Evolutionary conservation across 2,888 invertebrate species (phyloP), one percentile per base, ranked within the genome.

Genomic region (Drosophila parthenogenetica): DNA sequence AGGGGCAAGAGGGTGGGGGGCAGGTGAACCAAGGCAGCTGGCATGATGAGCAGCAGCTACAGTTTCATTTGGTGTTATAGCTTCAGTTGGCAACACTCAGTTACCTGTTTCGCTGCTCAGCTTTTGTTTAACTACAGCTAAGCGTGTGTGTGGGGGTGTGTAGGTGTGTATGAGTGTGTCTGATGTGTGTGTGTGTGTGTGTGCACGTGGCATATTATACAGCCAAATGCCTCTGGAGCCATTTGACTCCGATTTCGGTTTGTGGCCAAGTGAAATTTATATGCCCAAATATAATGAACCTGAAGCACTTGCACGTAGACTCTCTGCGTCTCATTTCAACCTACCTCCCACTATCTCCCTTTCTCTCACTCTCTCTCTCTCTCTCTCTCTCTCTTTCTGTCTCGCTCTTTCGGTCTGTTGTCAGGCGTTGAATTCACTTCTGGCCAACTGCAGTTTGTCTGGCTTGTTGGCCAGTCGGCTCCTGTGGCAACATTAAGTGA

Each of bases 281-380:
- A 87, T 81, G 85, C 81, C 77, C 89, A 89, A 87, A 80, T 84
- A 87, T 84, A 89, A 88, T 85, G 89, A 85, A 88, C 89, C 86
- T 73, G 65, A 79, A 75, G 84, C 89, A 75, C 76, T 76, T 74
- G 87, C 83, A 88, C 73, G 83, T 81, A 69, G 19, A 46, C 29
- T 39, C 16, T 16, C 43, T 37, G 19, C 4, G 40, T 60, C 22
- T 22, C 1, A 22, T 5, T 22, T 5, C 5, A 22, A 32, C 32
- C 32, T 3, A 29, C 2, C 25, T 13, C 16, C 40, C 50, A 10
- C 50, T 43, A 43, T 16, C 45, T 11, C 19, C 0, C 59, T 8
- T n/a, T 2, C 32, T n/a, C 43, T 25, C 32, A 5, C 22, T 22
- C 17, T 25, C 37, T n/a, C 8, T 10, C 13, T 22, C 51, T 0